Conservation (phyloP, 2,797 vertebrate genomes). For the Scarus forsteni region DNA sequence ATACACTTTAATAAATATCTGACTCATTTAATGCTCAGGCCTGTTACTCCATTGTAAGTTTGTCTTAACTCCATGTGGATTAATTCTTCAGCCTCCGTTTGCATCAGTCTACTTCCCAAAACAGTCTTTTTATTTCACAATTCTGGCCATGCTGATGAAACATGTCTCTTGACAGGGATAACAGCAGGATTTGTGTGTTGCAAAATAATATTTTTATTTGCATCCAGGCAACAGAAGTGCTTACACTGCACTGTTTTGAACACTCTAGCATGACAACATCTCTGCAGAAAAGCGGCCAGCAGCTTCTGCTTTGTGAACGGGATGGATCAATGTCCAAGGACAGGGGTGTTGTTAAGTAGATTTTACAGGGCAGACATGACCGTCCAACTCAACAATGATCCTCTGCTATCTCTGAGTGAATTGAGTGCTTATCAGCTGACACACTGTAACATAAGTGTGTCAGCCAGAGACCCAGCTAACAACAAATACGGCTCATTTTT, state of each 20-base stretch:
- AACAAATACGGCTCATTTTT: not conserved
- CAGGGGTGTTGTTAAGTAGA: slow-evolving; percentile 31
- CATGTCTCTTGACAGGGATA: not conserved
- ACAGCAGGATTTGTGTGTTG: not conserved
- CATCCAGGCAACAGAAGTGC: slow-evolving; percentile 28
- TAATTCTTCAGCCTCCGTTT: not conserved
- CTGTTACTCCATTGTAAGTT: no score
- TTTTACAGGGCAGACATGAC: slow-evolving; percentile 28
- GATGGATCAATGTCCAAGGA: slow-evolving; percentile 47
- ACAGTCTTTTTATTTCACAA: not conserved
- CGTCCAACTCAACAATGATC: not conserved
- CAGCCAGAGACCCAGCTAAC: not conserved
- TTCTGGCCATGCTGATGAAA: not conserved
- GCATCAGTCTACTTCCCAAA: not conserved
- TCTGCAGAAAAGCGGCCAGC: slow-evolving; percentile 3
- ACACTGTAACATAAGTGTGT: no score
- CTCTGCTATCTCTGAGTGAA: not conserved
- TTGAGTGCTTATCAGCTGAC: not conserved
- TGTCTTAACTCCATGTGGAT: not conserved
- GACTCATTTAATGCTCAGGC: no score
- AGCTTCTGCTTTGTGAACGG: slow-evolving; percentile 35
- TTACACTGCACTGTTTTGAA: slow-evolving; percentile 26
- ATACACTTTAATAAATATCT: no score
- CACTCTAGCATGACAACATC: not conserved
- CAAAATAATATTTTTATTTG: slow-evolving; percentile 10